Evolutionary conservation across 2,113 vertebrate species (phyloP).

Genomic region (Vidua macroura): DNA sequence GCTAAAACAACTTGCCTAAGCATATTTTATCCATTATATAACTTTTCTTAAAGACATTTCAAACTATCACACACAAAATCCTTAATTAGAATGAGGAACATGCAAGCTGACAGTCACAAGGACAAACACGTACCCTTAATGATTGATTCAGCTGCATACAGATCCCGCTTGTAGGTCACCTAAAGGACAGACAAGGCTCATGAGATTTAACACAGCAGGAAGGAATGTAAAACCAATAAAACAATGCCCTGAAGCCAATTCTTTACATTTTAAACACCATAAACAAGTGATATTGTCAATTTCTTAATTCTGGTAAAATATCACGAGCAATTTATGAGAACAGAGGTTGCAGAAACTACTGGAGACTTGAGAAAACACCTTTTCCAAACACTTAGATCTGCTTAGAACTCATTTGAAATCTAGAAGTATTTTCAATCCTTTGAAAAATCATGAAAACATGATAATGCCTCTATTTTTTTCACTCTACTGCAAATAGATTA

Average conservation of each 20-base stretch:
- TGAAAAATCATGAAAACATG: background rate
- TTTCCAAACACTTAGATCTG: background rate
- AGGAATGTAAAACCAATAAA: constrained; percentile 71
- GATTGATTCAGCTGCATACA: constrained; percentile 91
- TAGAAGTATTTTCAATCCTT: background rate
- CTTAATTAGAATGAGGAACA: constrained; percentile 30
- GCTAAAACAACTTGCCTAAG: background rate
- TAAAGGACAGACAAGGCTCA: constrained; percentile 75
- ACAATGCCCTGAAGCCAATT: constrained; percentile 54
- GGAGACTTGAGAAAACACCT: background rate
- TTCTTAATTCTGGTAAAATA: constrained; percentile 53
- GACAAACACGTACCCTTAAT: constrained; percentile 88
- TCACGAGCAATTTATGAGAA: constrained; percentile 5
- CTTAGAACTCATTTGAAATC: constrained; percentile 1
- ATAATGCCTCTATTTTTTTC: background rate
- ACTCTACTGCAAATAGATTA: background rate
- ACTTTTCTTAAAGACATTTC: constrained; percentile 53
- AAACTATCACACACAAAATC: constrained; percentile 11
- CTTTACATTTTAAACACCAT: constrained; percentile 45
- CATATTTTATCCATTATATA: constrained; percentile 5
- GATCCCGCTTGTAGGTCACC: constrained; percentile 95
- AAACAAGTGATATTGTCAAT: constrained; percentile 55
- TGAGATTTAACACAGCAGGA: constrained; percentile 70
- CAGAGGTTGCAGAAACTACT: background rate
- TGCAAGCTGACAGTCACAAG: constrained; percentile 46